A percentile compares a stretch with the other conserved stretches of the same genome.
Conservation (phyloP, 2,888 invertebrate genomes). For the Melanostoma scalare region DNA sequence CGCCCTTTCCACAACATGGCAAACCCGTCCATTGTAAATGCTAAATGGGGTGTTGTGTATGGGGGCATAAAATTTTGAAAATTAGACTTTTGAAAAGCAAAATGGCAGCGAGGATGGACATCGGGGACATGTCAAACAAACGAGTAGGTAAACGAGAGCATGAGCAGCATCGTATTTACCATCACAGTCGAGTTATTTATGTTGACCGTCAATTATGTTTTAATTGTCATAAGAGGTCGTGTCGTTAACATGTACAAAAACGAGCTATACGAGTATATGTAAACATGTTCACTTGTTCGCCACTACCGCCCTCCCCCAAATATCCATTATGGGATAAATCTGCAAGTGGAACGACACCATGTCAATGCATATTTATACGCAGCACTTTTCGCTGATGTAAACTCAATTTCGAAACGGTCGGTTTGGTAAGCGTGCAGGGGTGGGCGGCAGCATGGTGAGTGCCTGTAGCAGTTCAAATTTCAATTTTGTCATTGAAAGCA, state of each 20-base stretch:
- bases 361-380: conserved; percentile 30
- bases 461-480: neutral
- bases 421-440: neutral
- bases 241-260: conserved; percentile 36
- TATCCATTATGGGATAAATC: conserved; percentile 51
- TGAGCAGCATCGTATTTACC: conserved; percentile 73
- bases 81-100: conserved; percentile 65
- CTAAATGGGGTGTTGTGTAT: neutral
- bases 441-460: no score
- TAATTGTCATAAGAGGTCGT: conserved; percentile 82
- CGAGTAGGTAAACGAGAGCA: conserved; percentile 28
- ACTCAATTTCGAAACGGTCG: conserved; percentile 45
- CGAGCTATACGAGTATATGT: conserved; percentile 1
- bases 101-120: conserved; percentile 26
- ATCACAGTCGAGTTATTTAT: conserved; percentile 76
- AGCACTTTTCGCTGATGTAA: conserved; percentile 65
- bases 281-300: conserved; percentile 47
- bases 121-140: conserved; percentile 32
- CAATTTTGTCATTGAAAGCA: neutral
- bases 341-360: conserved; percentile 2
- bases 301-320: conserved; percentile 21
- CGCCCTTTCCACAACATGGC: conserved; percentile 41
- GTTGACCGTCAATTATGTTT: conserved; percentile 82
- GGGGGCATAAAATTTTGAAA: conserved; percentile 62
- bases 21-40: conserved; percentile 24